Conservation (phyloP, 2,888 invertebrate genomes). For the Noctua janthe region DNA sequence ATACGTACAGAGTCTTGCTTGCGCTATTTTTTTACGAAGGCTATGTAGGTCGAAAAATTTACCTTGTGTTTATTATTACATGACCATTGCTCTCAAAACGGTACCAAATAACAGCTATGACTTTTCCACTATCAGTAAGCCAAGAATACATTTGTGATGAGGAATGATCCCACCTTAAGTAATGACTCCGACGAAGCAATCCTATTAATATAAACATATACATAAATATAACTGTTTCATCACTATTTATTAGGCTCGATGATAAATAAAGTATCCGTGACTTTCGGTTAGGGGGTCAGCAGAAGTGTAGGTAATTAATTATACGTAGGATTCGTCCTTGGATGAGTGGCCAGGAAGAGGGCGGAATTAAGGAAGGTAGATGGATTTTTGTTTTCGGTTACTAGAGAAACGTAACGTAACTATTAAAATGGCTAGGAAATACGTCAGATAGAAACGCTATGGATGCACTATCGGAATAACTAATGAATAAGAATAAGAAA, state of each 20-base stretch:
- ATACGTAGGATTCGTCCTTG: constrained; percentile 56
- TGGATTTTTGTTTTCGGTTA: neutral
- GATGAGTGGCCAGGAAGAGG: constrained; percentile 27
- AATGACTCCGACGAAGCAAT: constrained; percentile 28
- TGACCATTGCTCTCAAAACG: neutral
- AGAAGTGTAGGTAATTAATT: constrained; percentile 70
- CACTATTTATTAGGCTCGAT: constrained; percentile 62
- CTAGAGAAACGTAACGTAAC: neutral
- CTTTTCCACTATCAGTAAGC: neutral
- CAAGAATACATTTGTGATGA: constrained; percentile 30
- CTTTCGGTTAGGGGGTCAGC: constrained; percentile 44
- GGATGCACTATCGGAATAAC: neutral
- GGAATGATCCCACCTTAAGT: constrained; percentile 27
- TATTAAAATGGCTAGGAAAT: neutral
- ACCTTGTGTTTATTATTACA: neutral
- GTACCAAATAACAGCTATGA: neutral
- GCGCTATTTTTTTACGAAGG: neutral
- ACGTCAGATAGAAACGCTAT: neutral
- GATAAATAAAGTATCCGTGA: constrained; percentile 63
- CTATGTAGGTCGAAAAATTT: neutral
- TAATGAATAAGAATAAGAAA: neutral
- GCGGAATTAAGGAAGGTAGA: constrained; percentile 3
- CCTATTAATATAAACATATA: constrained; percentile 37
- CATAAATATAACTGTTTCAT: constrained; percentile 41
- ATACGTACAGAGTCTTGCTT: neutral